Base-by-base conservation (phyloP, 2,797 vertebrate species). In the Brachyrhaphis roseni region DNA sequence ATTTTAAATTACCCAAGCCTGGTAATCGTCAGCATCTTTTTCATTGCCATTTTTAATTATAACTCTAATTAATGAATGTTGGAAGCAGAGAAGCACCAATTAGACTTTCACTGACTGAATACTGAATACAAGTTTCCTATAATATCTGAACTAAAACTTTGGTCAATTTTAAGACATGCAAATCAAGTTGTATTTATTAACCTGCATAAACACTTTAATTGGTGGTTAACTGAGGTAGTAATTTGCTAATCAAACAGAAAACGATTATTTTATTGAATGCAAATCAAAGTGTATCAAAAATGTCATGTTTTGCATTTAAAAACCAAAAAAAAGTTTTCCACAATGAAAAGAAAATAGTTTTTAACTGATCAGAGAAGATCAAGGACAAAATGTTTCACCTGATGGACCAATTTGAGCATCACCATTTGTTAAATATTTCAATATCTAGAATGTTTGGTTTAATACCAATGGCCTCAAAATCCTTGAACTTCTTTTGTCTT, bases 1-100 rank as follows among this genome's bases (percentile, higher is more conserved):
- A 6, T 68, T 68, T 68, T 41, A 68, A 68, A 41, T 68, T 39
- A 68, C 34, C 10, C 36, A 68, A 26, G 64, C 64, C 62, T 47
- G 31, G 41, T 43, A 45, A 18, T 68, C 36, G 10, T 68, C 23
- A 11, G 36, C 64, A 68, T 68, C 64, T 68, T 68, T 64, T 26
- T 39, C 39, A 68, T 68, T 68, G 36, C 36, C 36, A 41, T 68
- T 68, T 68, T 41, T 26, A 68, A 68, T 68, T 26, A 68, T 68
- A 68, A 68, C 20, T 68, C 36, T 18, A 41, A 20, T 36, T 64
- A 64, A 41, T 68, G 36, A 68, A 20, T 68, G 15, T 41, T 68
- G 8, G 62, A 36, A 36, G 62, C 28, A 66, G 34, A 39, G 62
- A 66, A 66, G 8, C 2, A 23, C 34, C 16, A 36, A 20, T 66